A percentile compares a stretch with the other conserved stretches of the same genome.
Evolutionary conservation across 2,113 vertebrate species (phyloP).

Genomic region (Nicator chloris): DNA sequence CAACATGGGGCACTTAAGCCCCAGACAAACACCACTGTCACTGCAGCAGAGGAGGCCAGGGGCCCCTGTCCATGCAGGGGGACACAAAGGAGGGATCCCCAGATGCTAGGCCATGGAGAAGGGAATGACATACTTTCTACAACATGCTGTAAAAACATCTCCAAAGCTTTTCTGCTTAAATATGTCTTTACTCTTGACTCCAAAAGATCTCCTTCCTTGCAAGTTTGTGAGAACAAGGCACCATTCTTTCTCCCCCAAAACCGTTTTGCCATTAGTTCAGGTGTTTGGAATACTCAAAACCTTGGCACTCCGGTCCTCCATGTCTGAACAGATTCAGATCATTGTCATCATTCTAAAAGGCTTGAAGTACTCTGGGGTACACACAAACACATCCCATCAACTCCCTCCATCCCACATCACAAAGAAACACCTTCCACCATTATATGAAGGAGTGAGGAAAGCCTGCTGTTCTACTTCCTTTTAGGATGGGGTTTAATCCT

Average conservation of each 20-base stretch:
- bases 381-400: not conserved
- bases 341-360: not conserved
- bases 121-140: not conserved
- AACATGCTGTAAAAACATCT: not conserved
- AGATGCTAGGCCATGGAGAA: not conserved
- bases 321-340: not conserved
- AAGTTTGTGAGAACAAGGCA: not conserved
- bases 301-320: not conserved
- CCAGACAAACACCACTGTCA: accelerated
- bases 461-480: not conserved
- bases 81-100: not conserved
- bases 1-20: accelerated
- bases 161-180: not conserved
- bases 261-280: not conserved
- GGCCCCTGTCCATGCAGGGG: too few relatives aligned
- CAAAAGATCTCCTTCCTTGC: not conserved
- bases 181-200: not conserved
- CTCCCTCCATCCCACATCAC: not conserved
- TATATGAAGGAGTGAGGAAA: not conserved
- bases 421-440: not conserved
- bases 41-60: not conserved
- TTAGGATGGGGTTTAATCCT: not conserved
- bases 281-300: not conserved
- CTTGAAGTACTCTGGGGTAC: not conserved
- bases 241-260: not conserved